Conservation (phyloP, 2,113 vertebrate genomes). For the Alethe diademata region DNA sequence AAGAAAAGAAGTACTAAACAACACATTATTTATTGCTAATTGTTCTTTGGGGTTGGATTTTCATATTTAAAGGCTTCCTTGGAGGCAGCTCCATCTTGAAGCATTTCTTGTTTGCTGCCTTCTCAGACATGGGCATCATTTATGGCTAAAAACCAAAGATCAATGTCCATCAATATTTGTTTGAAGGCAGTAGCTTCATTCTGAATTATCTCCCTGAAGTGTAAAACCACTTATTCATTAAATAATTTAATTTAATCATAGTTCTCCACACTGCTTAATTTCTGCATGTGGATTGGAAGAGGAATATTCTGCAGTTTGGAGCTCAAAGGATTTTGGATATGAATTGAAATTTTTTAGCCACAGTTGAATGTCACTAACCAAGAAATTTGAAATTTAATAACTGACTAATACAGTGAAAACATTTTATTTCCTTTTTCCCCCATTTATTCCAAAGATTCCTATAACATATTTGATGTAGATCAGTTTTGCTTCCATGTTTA, state of each 20-base stretch:
- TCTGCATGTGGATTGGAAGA: not conserved
- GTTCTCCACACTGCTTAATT: not conserved
- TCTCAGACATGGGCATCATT: not conserved
- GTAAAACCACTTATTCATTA: not conserved
- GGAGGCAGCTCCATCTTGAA: not conserved
- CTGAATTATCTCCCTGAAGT: not conserved
- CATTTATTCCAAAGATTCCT: not conserved
- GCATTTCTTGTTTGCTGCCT: not conserved
- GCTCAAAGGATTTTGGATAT: not conserved
- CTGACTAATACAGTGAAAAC: fast-evolving
- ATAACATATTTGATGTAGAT: not conserved
- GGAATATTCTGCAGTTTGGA: not conserved
- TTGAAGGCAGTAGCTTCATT: not conserved
- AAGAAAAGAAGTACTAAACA: not conserved
- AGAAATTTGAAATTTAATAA: not conserved
- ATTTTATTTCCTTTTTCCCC: fast-evolving
- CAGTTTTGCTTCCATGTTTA: not conserved
- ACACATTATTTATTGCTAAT: not conserved
- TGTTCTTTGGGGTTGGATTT: not conserved
- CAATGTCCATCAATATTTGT: not conserved
- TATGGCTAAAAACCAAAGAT: not conserved
- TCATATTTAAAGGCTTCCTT: not conserved
- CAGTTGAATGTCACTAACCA: not conserved
- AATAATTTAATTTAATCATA: not conserved
- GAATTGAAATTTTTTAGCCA: not conserved